phyloP scores from a whole-genome alignment of 92 coral and sea anemone species.

The Bergia puertoricense region DNA sequence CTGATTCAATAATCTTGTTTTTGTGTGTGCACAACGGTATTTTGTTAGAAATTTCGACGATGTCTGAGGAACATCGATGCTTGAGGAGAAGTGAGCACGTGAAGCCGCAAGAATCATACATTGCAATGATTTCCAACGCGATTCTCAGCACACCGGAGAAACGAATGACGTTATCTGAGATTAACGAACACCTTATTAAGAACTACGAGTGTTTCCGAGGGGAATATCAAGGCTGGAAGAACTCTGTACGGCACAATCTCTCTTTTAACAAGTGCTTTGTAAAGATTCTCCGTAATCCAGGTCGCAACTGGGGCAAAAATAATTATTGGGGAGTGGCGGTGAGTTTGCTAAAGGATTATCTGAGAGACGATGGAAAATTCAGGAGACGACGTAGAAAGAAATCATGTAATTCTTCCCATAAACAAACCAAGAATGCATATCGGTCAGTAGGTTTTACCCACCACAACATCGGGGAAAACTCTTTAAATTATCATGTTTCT shows the following conservation, averaged over 20 bases:
- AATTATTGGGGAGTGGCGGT: slow-evolving; percentile 32
- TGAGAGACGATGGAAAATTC: slow-evolving; percentile 24
- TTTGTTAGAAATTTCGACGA: background rate
- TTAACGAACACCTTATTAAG: slow-evolving; percentile 9
- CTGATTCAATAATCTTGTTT: background rate
- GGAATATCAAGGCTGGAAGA: slow-evolving; percentile 22
- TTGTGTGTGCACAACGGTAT: background rate
- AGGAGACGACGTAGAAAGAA: slow-evolving; percentile 23
- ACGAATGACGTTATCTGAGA: background rate
- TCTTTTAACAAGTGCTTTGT: slow-evolving; percentile 28
- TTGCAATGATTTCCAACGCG: slow-evolving; percentile 28
- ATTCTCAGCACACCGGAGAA: slow-evolving; percentile 26
- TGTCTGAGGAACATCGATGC: background rate
- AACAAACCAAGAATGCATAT: background rate
- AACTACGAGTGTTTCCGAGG: slow-evolving; percentile 30
- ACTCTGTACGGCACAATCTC: slow-evolving; percentile 20
- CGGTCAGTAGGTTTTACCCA: background rate
- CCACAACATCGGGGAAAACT: background rate
- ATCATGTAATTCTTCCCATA: background rate
- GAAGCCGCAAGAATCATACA: slow-evolving; percentile 22
- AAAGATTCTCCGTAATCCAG: slow-evolving; percentile 14
- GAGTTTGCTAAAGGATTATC: slow-evolving; percentile 21
- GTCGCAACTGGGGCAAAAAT: slow-evolving; percentile 20
- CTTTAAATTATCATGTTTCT: background rate
- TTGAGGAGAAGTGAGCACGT: background rate